phyloP scores from a whole-genome alignment of 2,888 invertebrate genomes.

The Ecliptopera silaceata region DNA sequence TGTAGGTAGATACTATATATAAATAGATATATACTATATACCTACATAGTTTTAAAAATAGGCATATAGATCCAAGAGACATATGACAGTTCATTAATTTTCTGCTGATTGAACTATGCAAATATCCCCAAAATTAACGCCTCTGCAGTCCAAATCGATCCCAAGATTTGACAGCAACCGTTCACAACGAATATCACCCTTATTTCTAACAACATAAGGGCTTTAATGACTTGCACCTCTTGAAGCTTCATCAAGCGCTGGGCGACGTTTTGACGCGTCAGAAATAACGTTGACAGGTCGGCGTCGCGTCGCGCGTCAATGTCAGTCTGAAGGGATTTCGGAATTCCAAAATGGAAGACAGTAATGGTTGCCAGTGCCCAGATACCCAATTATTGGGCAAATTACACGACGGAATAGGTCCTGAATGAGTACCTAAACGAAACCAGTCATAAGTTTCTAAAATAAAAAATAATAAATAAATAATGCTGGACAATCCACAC shows the following conservation, averaged over 20 bases:
- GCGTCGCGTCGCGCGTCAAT: constrained; percentile 22
- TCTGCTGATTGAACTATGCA: constrained; percentile 26
- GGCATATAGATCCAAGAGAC: neutral
- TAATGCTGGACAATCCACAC: too few species aligned
- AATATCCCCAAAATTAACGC: constrained; percentile 25
- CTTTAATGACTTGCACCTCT: constrained; percentile 30
- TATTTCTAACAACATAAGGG: constrained; percentile 22
- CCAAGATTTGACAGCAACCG: constrained; percentile 27
- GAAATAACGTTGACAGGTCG: constrained; percentile 26
- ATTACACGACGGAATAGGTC: neutral
- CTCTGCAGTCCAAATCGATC: constrained; percentile 27
- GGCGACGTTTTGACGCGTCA: constrained; percentile 24
- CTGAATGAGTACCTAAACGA: too few species aligned
- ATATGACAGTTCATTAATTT: constrained; percentile 23
- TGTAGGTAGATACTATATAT: too few species aligned
- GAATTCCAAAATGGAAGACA: constrained; percentile 25
- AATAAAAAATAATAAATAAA: too few species aligned
- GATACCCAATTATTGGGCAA: constrained; percentile 2
- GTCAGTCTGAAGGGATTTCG: constrained; percentile 26
- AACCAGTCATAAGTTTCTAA: too few species aligned
- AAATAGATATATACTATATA: too few species aligned
- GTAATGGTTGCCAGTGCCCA: constrained; percentile 17
- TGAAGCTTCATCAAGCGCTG: constrained; percentile 19
- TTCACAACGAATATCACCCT: constrained; percentile 17
- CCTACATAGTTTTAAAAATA: too few species aligned